These are phyloP conservation scores for Hypotaenidia okinawae DNA, from an alignment of 2,797 vertebrate species.

Conservation along the genomic window DNA sequence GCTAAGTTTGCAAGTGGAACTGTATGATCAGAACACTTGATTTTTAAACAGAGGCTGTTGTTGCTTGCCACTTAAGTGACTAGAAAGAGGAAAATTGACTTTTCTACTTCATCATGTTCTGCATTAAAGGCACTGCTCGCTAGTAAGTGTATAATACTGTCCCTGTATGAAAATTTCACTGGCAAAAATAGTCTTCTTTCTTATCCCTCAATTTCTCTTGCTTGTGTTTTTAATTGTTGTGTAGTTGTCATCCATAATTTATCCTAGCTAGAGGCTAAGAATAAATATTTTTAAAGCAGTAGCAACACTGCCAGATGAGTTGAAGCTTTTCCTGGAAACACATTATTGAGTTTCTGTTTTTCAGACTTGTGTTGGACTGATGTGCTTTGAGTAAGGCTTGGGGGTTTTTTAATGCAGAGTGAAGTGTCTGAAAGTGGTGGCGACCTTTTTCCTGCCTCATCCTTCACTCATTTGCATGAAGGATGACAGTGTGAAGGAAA, in stretches of 20 bases:
- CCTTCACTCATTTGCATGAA: background rate
- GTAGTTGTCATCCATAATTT: background rate
- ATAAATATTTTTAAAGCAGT: conserved; percentile 17
- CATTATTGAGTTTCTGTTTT: background rate
- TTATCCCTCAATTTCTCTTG: background rate
- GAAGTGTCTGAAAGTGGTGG: background rate
- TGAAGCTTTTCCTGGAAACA: conserved; percentile 16
- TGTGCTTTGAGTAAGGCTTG: background rate
- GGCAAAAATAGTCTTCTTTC: background rate
- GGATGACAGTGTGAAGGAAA: background rate
- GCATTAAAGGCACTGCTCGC: background rate
- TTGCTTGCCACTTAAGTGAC: background rate
- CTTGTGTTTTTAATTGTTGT: background rate
- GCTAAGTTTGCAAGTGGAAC: background rate
- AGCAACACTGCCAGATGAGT: background rate
- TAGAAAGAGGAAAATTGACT: background rate
- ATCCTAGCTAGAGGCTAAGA: background rate
- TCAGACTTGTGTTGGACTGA: background rate
- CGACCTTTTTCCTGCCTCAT: background rate
- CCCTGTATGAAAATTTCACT: background rate
- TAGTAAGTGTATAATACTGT: background rate
- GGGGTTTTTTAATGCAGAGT: background rate
- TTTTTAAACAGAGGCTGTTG: background rate
- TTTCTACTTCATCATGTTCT: background rate
- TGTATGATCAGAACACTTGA: background rate